Evolutionary conservation across 2,888 invertebrate genomes (phyloP), one percentile per base, ranked within the genome.

Genomic region (Drosophila barbarae): DNA sequence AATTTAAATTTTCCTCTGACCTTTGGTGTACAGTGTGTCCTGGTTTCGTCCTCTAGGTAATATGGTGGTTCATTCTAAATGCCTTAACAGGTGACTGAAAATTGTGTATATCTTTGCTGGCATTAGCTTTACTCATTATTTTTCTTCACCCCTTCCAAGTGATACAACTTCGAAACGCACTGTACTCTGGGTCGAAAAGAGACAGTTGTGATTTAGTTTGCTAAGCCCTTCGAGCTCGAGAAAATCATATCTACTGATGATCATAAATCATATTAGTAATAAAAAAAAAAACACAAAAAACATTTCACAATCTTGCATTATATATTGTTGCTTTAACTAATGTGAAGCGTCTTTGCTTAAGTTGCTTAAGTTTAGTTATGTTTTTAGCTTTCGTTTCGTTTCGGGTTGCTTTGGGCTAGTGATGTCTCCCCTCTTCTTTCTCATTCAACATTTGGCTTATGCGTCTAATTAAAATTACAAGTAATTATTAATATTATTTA

Each of bases 401-500:
- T 30, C 18, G 46, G 46, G 46, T 46, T 46, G 30, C 30, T 46
- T 46, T 32, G 46, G 65, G 47, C 66, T 30, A 38, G 55, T 39
- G 65, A 70, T 65, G 52, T 64, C 50, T 69, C 13, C 21, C 41
- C 41, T 18, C 41, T 18, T 46, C 46, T 5, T 46, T 18, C 46
- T 46, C 46, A 32, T 46, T 30, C 72, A 71, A 80, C 69, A 67
- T 65, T 70, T 71, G 73, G 56, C 78, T 79, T 84, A 79, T n/a
- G 41, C 34, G 57, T 30, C 79, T 79, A 79, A 74, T 82, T 79
- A 82, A 79, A 79, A 76, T 69, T 79, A 79, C 57, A 49, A 67
- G 69, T 65, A 78, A 73, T 81, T 77, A 69, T 69, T 73, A 71
- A 61, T 60, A 44, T 69, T 61, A 69, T 71, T 55, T 67, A 58